Conservation (phyloP, 2,888 invertebrate species). For the Conchocele bisecta region DNA sequence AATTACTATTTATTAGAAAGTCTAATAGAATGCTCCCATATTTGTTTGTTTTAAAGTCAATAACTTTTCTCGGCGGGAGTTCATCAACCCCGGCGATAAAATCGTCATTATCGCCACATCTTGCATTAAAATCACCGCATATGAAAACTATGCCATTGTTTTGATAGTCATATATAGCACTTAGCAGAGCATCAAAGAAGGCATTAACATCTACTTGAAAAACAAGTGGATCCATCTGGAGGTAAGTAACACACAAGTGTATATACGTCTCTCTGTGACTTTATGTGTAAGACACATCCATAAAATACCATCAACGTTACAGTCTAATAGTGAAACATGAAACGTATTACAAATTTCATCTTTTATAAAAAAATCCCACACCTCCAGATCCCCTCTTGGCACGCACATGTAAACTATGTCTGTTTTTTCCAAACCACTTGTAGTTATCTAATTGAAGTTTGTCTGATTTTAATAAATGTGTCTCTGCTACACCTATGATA, state of each 20-base stretch:
- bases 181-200: background rate
- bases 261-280: background rate
- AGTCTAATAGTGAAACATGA: background rate
- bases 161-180: background rate
- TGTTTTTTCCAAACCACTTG: constrained; percentile 29
- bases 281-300: background rate
- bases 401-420: constrained; percentile 12
- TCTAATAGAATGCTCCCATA: too few species aligned
- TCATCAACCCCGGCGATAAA: too few species aligned
- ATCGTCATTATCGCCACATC: constrained; percentile 5
- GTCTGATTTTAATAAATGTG: constrained; percentile 5
- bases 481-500: constrained; percentile 38
- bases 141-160: background rate
- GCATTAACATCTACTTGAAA: background rate
- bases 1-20: too few species aligned
- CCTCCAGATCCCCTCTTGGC: constrained; percentile 28
- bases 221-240: background rate
- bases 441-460: background rate
- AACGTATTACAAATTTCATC: background rate
- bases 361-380: constrained; percentile 5
- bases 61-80: too few species aligned
- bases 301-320: background rate
- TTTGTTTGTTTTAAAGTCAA: too few species aligned
- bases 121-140: constrained; percentile 21
- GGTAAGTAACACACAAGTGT: constrained; percentile 3